Percentiles rank a stretch among this genome's conserved stretches.
These are phyloP conservation scores for Drosophila tropicalis DNA, from an alignment of 1,140 invertebrate genomes.

Conservation along the genomic window DNA sequence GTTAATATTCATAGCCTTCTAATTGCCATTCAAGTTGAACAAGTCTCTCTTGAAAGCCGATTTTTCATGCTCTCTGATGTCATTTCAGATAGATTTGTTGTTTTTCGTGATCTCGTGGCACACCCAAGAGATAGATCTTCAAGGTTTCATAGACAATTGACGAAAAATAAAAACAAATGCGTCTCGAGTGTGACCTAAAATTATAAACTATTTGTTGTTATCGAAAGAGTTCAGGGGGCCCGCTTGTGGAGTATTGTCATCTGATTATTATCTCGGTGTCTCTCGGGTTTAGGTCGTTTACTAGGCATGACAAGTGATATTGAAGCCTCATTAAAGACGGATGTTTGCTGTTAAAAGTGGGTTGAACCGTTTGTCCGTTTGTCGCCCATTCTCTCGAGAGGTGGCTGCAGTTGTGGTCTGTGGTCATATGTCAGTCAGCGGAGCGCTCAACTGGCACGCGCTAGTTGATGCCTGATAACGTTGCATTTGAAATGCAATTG, in stretches of 20 bases:
- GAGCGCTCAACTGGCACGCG: constrained; percentile 67
- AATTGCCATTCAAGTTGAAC: constrained; percentile 75
- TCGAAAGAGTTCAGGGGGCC: constrained; percentile 9
- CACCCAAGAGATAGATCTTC: constrained; percentile 27
- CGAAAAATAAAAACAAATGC: not conserved
- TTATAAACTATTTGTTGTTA: constrained; percentile 48
- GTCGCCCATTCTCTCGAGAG: not conserved
- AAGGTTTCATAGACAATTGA: constrained; percentile 27
- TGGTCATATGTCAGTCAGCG: constrained; percentile 49
- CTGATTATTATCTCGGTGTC: not conserved
- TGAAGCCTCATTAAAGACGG: constrained; percentile 69
- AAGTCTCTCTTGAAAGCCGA: constrained; percentile 38
- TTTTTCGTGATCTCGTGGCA: constrained; percentile 43
- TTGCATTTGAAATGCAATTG: constrained; percentile 74
- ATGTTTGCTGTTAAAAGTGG: constrained; percentile 47
- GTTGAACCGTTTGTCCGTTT: constrained; percentile 1
- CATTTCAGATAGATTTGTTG: constrained; percentile 44
- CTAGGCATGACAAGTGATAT: constrained; percentile 63
- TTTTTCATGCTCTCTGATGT: constrained; percentile 56
- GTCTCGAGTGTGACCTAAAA: constrained; percentile 41
- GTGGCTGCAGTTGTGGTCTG: constrained; percentile 26
- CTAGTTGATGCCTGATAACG: constrained; percentile 57
- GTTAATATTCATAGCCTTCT: constrained; percentile 45
- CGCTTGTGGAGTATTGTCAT: not conserved
- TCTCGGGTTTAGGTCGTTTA: not conserved